Evolutionary conservation across 92 coral and sea anemone genomes (phyloP).

Genomic region (Palythoa grandis): DNA sequence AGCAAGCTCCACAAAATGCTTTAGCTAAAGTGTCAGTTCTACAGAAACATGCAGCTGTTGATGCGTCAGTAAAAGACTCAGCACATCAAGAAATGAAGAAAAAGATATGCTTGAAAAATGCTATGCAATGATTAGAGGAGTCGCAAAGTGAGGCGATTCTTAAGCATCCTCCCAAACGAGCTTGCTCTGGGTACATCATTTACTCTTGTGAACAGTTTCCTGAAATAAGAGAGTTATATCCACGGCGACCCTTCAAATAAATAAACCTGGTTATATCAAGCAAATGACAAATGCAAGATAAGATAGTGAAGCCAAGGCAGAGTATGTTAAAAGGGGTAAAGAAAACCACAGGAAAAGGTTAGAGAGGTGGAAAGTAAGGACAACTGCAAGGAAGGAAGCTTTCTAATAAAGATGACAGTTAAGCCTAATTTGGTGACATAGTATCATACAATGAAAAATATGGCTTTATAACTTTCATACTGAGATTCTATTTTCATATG

Average conservation of each 20-base stretch:
- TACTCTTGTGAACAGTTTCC: slow-evolving; percentile 2
- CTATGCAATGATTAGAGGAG: neutral
- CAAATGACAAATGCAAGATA: neutral
- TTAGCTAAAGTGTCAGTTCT: slow-evolving; percentile 1
- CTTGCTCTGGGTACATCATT: slow-evolving; percentile 18
- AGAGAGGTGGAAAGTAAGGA: neutral
- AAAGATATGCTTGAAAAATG: neutral
- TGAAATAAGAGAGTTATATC: neutral
- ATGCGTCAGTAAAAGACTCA: neutral
- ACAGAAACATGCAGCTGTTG: neutral
- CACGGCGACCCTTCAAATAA: neutral
- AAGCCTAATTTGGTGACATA: neutral
- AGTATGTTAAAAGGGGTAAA: neutral
- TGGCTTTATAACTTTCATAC: neutral
- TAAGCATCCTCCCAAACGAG: slow-evolving; percentile 10
- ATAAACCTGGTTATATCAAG: neutral
- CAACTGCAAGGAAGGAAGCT: neutral
- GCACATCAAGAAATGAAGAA: slow-evolving; percentile 33
- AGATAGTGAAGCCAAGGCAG: neutral
- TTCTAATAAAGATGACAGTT: neutral
- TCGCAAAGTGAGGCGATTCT: neutral
- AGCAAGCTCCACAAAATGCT: slow-evolving; percentile 6
- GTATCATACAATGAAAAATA: neutral
- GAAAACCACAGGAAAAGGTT: neutral
- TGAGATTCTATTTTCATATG: too few relatives aligned